Evolutionary conservation across 1,140 invertebrate species (phyloP), one percentile per base, ranked within the genome.

Genomic region (Pogonomyrmex barbatus): DNA sequence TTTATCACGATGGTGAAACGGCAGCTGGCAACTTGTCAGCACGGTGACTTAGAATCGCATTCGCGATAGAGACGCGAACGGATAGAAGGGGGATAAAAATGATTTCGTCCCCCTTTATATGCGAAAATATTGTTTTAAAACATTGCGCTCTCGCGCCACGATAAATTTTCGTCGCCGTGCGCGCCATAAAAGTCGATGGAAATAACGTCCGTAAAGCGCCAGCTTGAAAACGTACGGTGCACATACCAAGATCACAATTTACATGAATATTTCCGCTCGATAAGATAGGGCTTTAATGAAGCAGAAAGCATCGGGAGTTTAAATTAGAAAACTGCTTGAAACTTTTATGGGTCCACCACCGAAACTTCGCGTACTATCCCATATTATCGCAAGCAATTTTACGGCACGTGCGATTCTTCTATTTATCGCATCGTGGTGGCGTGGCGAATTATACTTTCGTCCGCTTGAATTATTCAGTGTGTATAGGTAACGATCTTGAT

Each of bases 261-360:
- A 81, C 89, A 76, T 87, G 81, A 89, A 90, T 87, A 90, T 85
- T 87, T 77, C 60, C 47, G 60, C 60, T 50, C 73, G 77, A 68
- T 65, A 63, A 87, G 76, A 89, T 84, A 67, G 68, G 6, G 58
- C 68, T 89, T 90, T 89, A 89, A 90, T 89, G 88, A 89, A 89
- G 60, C 82, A 56, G 33, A 30, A 58, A 76, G 68, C 54, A 42
- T 45, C 10, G 10, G 39, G 78, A 75, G 65, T 75, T 87, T 85
- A 84, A 87, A 90, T 90, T 89, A 89, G 85, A 87, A 90, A 90
- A 84, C 84, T 75, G 54, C 85, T 87, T 58, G 88, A 84, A 89
- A 90, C 77, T 87, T 89, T 90, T 90, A 83, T 62, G 77, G 67
- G 45, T 33, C 70, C 63, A 33, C 33, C 52, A 12, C 36, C 24